Percentiles rank a stretch among this genome's conserved stretches.
phyloP scores from a whole-genome alignment of 1,140 invertebrate genomes.

The Drosophila takahashii region DNA sequence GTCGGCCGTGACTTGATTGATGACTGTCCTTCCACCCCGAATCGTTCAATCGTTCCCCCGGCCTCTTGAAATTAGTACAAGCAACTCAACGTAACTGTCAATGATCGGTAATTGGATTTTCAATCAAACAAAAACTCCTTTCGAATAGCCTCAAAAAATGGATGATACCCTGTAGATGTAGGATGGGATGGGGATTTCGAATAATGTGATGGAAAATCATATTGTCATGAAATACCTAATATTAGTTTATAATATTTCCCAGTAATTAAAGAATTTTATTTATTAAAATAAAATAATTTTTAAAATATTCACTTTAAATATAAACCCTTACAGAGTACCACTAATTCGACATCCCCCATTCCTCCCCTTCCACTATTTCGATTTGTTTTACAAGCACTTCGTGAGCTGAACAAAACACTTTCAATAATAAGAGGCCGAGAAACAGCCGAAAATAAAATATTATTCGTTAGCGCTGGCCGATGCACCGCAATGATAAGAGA shows the following conservation, averaged over 20 bases:
- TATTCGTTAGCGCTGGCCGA: conserved; percentile 61
- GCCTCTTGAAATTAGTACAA: conserved; percentile 69
- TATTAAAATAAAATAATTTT: no score
- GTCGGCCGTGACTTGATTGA: conserved; percentile 73
- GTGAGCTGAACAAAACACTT: conserved; percentile 58
- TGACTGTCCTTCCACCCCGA: conserved; percentile 38
- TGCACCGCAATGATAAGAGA: conserved; percentile 84
- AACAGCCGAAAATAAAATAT: conserved; percentile 38
- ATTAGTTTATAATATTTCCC: no score
- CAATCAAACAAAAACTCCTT: conserved; percentile 68
- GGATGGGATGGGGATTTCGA: background rate
- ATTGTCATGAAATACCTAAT: no score
- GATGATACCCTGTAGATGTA: conserved; percentile 13
- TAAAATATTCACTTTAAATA: background rate
- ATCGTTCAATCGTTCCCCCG: conserved; percentile 15
- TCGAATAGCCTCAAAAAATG: conserved; percentile 26
- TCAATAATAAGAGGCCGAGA: conserved; percentile 53
- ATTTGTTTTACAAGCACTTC: conserved; percentile 55
- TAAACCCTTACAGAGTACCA: conserved; percentile 15
- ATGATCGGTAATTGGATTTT: conserved; percentile 75
- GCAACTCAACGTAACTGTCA: conserved; percentile 73
- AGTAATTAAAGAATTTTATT: no score
- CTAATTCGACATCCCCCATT: background rate
- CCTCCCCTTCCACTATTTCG: conserved; percentile 27
- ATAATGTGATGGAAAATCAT: background rate